Evolutionary conservation across 2,113 vertebrate genomes (phyloP), one percentile per base, ranked within the genome.

Genomic region (Catharus fuscescens): DNA sequence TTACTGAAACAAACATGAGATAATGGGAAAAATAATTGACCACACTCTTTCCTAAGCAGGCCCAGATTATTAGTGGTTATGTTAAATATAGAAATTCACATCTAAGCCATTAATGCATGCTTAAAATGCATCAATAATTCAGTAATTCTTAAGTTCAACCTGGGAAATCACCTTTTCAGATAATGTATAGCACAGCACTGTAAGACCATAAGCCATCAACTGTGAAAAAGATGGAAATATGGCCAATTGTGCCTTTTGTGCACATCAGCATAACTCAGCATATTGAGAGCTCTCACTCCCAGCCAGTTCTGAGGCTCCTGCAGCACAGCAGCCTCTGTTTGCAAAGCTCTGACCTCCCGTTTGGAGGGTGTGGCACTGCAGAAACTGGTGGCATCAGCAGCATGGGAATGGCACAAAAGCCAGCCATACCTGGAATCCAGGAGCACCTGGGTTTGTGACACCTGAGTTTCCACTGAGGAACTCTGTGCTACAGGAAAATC

Each of bases 161-260:
- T 69, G 66, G 38, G 62, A 96, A 97, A 90, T 82, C 62, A 86
- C 52, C n/a, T 94, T 89, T 93, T 73, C 34, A 92, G 90, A 74
- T 34, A 82, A 92, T 25, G 71, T 9, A 85, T 13, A 71, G 56
- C 32, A 67, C 59, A 82, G 79, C n/a, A 72, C 26, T 80, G 19
- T 28, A 21, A 65, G 65, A 84, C 66, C 76, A 47, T 26, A 56
- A 86, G 31, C 47, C 56, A 70, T 38, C 23, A 64, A 86, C 54
- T 5, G 1, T 64, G 21, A 60, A 77, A 69, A 76, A 59, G 61
- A 66, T 1, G 45, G 48, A 95, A 87, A 77, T 45, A 56, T 0
- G 17, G 26, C 38, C 47, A 85, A 2, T 16, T 7, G 31, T 15
- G 40, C n/a, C 44, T 57, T 80, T 21, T 34, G 62, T 66, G 62